These are phyloP conservation scores for Sarotherodon lohbergeri DNA, from an alignment of 2,113 vertebrate genomes.

Conservation along the genomic window DNA sequence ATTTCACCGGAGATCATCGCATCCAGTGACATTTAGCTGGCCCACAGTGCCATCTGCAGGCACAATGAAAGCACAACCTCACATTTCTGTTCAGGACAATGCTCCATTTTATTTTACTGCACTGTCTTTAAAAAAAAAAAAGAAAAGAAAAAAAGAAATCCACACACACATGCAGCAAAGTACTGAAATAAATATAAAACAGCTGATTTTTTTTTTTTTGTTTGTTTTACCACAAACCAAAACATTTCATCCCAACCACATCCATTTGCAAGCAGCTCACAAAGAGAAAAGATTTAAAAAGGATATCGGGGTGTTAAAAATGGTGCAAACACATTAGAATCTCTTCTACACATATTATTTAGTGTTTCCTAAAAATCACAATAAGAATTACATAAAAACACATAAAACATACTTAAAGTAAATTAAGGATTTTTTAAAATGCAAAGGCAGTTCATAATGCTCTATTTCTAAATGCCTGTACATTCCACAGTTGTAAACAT, in stretches of 20 bases:
- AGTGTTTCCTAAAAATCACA: conserved; percentile 21
- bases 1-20: no score
- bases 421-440: not conserved
- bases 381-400: conserved; percentile 20
- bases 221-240: not conserved
- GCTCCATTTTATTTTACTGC: no score
- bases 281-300: not conserved
- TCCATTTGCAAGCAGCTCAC: not conserved
- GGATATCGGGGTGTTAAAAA: not conserved
- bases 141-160: no score
- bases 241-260: conserved; percentile 19
- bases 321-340: not conserved
- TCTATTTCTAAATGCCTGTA: conserved; percentile 14
- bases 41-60: no score
- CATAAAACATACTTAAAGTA: conserved; percentile 22
- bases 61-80: no score
- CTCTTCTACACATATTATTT: not conserved
- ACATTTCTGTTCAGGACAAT: no score
- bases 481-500: conserved; percentile 50
- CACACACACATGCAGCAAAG: no score
- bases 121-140: no score
- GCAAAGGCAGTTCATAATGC: conserved; percentile 27
- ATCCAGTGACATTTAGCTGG: no score
- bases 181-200: no score
- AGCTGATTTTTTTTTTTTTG: not conserved